Evolutionary conservation across 2,888 invertebrate species (phyloP).

Genomic region (Eupithecia centaureata): DNA sequence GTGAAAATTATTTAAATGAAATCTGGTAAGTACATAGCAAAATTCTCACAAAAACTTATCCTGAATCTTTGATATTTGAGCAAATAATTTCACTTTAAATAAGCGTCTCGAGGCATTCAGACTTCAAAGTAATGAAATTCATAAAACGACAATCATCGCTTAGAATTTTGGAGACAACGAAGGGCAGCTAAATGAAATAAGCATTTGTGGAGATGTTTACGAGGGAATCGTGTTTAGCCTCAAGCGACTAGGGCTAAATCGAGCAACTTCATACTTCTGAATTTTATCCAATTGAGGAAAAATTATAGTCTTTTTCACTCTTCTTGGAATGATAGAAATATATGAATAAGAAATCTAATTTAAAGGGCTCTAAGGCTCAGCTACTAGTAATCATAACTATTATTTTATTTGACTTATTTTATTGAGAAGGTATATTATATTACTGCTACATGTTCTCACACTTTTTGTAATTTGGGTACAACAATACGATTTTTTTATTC

Average conservation of each 20-base stretch:
- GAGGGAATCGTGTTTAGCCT: slow-evolving; percentile 43
- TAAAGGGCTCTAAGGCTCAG: too few relatives aligned
- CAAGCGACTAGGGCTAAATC: not conserved
- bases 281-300: not conserved
- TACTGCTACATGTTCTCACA: too few relatives aligned
- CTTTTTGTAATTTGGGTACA: too few relatives aligned
- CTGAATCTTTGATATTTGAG: slow-evolving; percentile 12
- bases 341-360: too few relatives aligned
- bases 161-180: slow-evolving; percentile 3
- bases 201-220: slow-evolving; percentile 37
- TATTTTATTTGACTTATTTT: too few relatives aligned
- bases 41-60: slow-evolving; percentile 14
- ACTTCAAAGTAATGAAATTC: slow-evolving; percentile 28
- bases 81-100: slow-evolving; percentile 15
- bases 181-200: slow-evolving; percentile 36
- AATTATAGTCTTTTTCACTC: too few relatives aligned
- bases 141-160: slow-evolving; percentile 17
- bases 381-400: too few relatives aligned
- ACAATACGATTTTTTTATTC: too few relatives aligned
- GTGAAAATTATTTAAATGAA: slow-evolving; percentile 5
- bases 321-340: too few relatives aligned
- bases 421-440: too few relatives aligned
- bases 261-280: not conserved
- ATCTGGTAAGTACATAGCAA: slow-evolving; percentile 7
- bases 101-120: slow-evolving; percentile 15